A percentile compares a stretch with the other conserved stretches of the same genome.
Evolutionary conservation across 1,140 invertebrate genomes (phyloP).

Genomic region (Mamestra configurata): DNA sequence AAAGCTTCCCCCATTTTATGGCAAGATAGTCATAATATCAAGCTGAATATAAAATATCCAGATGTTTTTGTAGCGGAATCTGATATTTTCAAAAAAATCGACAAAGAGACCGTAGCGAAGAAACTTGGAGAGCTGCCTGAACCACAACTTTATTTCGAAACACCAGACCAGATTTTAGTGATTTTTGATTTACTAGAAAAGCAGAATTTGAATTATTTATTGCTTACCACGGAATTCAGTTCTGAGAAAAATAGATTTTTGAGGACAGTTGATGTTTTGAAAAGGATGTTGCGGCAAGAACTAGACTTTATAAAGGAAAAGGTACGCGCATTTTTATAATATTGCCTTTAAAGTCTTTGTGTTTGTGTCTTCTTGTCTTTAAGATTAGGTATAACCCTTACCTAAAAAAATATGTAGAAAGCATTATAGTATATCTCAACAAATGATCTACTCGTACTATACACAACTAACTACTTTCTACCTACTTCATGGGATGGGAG

Average conservation of each 20-base stretch:
- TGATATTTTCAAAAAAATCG: constrained; percentile 72
- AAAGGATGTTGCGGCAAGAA: constrained; percentile 67
- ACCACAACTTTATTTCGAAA: constrained; percentile 89
- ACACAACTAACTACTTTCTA: no score
- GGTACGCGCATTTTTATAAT: constrained; percentile 59
- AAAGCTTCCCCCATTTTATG: constrained; percentile 88
- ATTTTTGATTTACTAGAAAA: constrained; percentile 89
- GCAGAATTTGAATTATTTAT: constrained; percentile 90
- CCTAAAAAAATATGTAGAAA: no score
- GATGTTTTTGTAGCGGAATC: constrained; percentile 73
- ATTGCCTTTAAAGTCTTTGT: no score
- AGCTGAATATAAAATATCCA: constrained; percentile 63
- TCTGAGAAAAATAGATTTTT: constrained; percentile 83
- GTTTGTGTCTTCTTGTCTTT: no score
- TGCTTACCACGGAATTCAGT: constrained; percentile 90
- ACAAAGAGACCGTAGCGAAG: constrained; percentile 76
- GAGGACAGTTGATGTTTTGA: constrained; percentile 69
- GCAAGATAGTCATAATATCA: constrained; percentile 80
- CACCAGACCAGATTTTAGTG: constrained; percentile 87
- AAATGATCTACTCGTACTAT: no score
- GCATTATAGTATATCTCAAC: no score
- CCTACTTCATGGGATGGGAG: no score
- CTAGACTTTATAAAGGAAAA: constrained; percentile 74
- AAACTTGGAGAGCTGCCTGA: constrained; percentile 80
- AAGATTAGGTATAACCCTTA: no score